phyloP scores from a whole-genome alignment of 2,113 vertebrate genomes.

The Daphoenositta chrysoptera region DNA sequence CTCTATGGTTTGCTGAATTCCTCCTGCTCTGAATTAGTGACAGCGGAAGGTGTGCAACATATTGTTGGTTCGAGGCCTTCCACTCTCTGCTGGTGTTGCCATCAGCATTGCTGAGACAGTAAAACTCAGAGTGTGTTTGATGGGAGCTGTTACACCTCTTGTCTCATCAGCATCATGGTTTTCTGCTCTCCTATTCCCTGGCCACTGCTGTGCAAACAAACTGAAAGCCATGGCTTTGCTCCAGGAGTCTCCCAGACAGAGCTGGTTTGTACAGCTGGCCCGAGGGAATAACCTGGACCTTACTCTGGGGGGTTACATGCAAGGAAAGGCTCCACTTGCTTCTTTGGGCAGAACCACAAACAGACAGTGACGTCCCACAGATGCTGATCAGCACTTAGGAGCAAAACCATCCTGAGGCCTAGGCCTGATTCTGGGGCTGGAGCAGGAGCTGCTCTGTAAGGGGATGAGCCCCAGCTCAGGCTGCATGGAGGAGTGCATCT shows the following conservation, averaged over 20 bases:
- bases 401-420: neutral
- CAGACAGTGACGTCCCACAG: rapidly evolving
- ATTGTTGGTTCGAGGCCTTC: rapidly evolving
- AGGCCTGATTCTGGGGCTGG: neutral
- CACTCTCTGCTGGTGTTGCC: neutral
- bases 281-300: neutral
- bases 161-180: neutral
- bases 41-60: neutral
- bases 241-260: neutral
- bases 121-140: neutral
- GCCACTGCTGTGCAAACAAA: neutral
- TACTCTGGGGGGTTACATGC: neutral
- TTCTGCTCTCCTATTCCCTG: rapidly evolving
- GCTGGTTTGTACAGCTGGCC: slow-evolving; percentile 10
- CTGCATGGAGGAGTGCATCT: neutral
- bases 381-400: neutral
- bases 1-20: neutral
- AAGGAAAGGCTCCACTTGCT: neutral
- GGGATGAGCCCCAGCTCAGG: neutral
- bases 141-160: neutral
- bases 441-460: neutral
- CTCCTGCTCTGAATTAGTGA: neutral
- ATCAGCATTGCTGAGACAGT: neutral
- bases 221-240: neutral
- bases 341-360: neutral